Evolutionary conservation across 2,113 vertebrate genomes (phyloP).

Genomic region (Apodemus sylvaticus): DNA sequence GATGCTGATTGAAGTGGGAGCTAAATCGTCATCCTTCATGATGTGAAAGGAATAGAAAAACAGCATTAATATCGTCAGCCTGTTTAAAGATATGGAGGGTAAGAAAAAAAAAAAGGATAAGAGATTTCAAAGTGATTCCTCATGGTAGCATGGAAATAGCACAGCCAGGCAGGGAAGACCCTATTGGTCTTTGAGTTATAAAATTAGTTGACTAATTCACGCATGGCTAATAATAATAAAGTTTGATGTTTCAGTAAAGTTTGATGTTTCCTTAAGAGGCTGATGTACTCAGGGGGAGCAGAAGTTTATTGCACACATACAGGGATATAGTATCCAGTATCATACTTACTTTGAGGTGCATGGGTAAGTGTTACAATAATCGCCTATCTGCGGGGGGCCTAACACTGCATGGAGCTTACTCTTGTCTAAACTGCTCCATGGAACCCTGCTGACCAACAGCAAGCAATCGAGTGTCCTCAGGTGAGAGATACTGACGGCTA

Average conservation of each 20-base stretch:
- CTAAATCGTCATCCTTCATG: background rate
- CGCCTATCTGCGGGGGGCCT: background rate
- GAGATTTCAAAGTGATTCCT: slow-evolving; percentile 16
- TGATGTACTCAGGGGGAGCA: background rate
- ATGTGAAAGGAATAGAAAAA: background rate
- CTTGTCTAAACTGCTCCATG: background rate
- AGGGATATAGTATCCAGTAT: background rate
- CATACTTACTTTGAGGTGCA: background rate
- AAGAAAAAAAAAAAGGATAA: background rate
- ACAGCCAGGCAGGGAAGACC: background rate
- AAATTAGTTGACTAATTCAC: background rate
- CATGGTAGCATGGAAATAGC: background rate
- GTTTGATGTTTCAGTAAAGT: background rate
- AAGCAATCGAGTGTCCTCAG: background rate
- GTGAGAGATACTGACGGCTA: background rate
- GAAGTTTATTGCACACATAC: background rate
- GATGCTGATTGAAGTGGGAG: background rate
- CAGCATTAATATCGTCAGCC: background rate
- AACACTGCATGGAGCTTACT: background rate
- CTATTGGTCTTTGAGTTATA: background rate
- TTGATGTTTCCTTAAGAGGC: background rate
- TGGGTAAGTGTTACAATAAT: background rate
- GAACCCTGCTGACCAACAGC: background rate
- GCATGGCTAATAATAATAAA: background rate
- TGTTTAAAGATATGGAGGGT: slow-evolving; percentile 1